Evolutionary conservation across 2,113 vertebrate genomes (phyloP).

Genomic region (Deroptyus accipitrinus): DNA sequence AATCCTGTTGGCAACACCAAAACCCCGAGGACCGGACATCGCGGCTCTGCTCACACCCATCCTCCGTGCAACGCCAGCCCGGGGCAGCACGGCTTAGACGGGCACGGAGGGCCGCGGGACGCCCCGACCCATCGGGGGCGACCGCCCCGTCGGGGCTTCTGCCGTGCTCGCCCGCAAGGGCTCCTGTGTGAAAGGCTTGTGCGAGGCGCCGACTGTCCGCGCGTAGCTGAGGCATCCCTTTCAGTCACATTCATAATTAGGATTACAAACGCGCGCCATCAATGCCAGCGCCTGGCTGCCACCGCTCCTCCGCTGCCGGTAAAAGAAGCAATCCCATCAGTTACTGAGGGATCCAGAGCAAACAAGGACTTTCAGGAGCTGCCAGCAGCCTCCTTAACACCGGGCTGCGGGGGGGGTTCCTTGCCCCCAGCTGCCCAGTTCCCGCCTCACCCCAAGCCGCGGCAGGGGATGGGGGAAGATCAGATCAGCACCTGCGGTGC

Average conservation of each 20-base stretch:
- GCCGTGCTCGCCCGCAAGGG: not conserved
- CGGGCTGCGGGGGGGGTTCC: not conserved
- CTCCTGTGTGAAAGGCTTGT: not conserved
- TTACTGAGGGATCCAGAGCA: constrained; percentile 8
- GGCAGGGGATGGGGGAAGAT: not conserved
- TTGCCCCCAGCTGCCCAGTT: not conserved
- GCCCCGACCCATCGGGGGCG: not conserved
- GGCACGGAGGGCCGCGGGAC: not conserved
- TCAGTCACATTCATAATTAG: constrained; percentile 46
- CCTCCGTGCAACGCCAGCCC: not conserved
- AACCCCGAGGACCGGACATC: not conserved
- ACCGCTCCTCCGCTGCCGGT: constrained; percentile 51
- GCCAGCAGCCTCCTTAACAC: not conserved
- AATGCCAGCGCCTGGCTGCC: not conserved
- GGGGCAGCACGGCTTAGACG: not conserved
- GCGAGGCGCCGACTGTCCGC: not conserved
- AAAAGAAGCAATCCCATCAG: constrained; percentile 50
- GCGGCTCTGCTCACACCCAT: not conserved
- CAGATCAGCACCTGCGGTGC: not conserved
- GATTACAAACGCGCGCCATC: constrained; percentile 50
- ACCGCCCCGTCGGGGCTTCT: not conserved
- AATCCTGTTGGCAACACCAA: not conserved
- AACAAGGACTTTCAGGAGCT: not conserved
- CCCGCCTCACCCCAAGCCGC: not conserved
- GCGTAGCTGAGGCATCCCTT: not conserved